phyloP scores from a whole-genome alignment of 1,140 invertebrate species.

The Drusus annulatus region DNA sequence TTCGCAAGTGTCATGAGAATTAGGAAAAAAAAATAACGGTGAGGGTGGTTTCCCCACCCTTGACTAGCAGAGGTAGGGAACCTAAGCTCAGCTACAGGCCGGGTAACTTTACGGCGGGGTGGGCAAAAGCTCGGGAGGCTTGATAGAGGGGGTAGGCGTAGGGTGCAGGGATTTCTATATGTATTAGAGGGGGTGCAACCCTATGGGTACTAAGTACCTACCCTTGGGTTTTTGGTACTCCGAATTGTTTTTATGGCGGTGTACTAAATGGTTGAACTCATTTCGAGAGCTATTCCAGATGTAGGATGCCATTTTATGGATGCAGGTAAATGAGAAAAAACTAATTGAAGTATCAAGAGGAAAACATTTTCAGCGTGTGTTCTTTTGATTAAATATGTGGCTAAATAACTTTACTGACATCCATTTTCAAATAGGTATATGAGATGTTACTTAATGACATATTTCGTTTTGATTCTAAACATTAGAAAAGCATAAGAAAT shows the following conservation, averaged over 20 bases:
- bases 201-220: background rate
- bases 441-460: no score
- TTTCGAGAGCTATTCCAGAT: background rate
- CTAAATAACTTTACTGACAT: no score
- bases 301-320: slow-evolving; percentile 3
- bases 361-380: no score
- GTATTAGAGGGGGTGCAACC: slow-evolving; percentile 24
- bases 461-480: no score
- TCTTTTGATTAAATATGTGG: no score
- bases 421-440: no score
- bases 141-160: background rate
- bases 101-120: background rate
- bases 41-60: background rate
- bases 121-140: background rate
- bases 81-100: slow-evolving; percentile 8
- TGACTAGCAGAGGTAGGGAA: no score
- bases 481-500: no score
- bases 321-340: background rate
- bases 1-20: slow-evolving; percentile 9
- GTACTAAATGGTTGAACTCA: slow-evolving; percentile 15
- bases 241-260: slow-evolving; percentile 39
- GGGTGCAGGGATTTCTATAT: background rate
- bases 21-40: background rate
- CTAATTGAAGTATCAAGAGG: background rate
- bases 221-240: slow-evolving; percentile 3